A percentile compares a stretch with the other conserved stretches of the same genome.
These are phyloP conservation scores for Brachionus asplanchnoidis DNA, from an alignment of 1,140 invertebrate species.

Conservation along the genomic window DNA sequence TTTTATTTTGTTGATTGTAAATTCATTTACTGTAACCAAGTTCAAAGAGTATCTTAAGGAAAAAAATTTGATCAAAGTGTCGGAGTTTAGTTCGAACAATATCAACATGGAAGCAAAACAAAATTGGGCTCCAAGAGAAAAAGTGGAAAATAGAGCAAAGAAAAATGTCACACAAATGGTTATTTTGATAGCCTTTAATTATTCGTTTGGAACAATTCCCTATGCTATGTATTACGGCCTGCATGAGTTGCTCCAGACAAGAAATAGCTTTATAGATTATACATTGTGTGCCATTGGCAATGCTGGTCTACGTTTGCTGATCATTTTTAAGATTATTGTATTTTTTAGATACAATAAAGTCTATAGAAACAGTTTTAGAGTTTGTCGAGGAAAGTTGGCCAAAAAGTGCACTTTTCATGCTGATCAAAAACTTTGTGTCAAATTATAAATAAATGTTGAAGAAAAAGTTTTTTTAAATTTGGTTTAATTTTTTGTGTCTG, in stretches of 20 bases:
- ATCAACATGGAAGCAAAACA: not conserved
- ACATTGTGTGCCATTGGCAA: not conserved
- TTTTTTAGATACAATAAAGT: not conserved
- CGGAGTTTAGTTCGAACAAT: not conserved
- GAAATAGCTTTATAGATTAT: not conserved
- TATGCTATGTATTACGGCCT: conserved; percentile 13
- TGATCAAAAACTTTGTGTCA: not conserved
- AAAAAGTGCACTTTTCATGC: not conserved
- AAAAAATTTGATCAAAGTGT: not conserved
- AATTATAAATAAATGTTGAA: too few species aligned
- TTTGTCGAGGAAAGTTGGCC: not conserved
- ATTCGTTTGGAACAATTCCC: not conserved
- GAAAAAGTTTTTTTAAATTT: too few species aligned
- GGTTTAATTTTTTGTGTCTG: too few species aligned
- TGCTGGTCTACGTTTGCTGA: not conserved
- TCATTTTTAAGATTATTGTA: not conserved
- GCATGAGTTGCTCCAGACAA: not conserved
- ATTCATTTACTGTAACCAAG: not conserved
- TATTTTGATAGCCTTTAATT: conserved; percentile 5
- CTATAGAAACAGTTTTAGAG: not conserved
- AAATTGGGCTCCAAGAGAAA: not conserved
- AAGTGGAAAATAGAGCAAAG: not conserved
- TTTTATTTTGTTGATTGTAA: not conserved
- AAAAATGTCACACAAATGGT: conserved; percentile 12
- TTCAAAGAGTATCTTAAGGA: not conserved